Evolutionary conservation across 2,797 vertebrate species (phyloP).

Genomic region (Acropternis orthonyx): DNA sequence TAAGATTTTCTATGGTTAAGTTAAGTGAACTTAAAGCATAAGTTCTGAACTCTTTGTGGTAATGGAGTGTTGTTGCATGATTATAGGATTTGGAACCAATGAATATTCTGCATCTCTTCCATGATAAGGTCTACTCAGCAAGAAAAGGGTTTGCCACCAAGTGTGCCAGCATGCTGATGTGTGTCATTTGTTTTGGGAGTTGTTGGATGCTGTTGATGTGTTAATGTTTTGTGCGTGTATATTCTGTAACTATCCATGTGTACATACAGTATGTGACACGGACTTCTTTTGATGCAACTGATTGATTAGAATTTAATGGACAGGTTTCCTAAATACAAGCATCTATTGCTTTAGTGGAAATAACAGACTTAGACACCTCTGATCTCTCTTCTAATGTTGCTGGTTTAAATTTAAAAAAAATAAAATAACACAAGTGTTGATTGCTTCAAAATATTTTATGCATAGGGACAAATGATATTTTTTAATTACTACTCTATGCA

Average conservation of each 20-base stretch:
- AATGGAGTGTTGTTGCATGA: constrained; percentile 70
- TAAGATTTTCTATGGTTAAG: background rate
- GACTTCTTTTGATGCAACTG: constrained; percentile 71
- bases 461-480: background rate
- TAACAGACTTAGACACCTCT: background rate
- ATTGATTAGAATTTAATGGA: background rate
- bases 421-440: background rate
- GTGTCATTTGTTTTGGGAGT: constrained; percentile 11
- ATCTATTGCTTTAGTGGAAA: background rate
- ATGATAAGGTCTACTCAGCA: constrained; percentile 57
- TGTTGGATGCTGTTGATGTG: background rate
- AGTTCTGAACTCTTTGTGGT: background rate
- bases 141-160: constrained; percentile 75
- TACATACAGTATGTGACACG: background rate
- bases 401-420: background rate
- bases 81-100: constrained; percentile 75
- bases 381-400: background rate
- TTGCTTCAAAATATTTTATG: background rate
- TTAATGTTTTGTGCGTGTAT: constrained; percentile 28
- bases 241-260: background rate
- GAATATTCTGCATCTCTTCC: constrained; percentile 68
- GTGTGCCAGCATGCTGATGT: constrained; percentile 69
- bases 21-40: background rate
- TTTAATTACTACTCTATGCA: background rate
- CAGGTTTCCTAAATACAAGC: background rate